Evolutionary conservation across 1,140 invertebrate species (phyloP).

Genomic region (Limonius californicus): DNA sequence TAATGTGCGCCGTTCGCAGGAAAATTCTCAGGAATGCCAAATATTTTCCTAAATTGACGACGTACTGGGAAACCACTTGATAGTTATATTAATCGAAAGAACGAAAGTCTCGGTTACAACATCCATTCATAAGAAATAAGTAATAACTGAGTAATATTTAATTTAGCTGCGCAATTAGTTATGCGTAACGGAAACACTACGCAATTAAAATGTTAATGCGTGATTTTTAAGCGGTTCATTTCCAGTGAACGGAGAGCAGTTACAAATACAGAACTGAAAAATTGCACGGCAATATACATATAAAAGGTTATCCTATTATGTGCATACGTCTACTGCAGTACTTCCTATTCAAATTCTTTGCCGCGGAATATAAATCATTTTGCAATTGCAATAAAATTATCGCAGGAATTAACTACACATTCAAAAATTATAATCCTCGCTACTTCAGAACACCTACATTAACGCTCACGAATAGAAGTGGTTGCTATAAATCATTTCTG

Average conservation of each 20-base stretch:
- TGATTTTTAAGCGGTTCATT: neutral
- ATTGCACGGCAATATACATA: too few species aligned
- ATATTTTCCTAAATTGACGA: neutral
- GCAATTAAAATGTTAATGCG: neutral
- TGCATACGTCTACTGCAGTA: neutral
- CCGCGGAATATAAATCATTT: neutral
- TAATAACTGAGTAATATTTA: too few species aligned
- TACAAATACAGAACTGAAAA: too few species aligned
- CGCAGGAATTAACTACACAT: neutral
- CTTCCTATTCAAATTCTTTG: neutral
- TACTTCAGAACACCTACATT: conserved; percentile 1
- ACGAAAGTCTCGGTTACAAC: neutral
- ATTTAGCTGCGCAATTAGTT: neutral
- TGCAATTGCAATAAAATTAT: conserved; percentile 1
- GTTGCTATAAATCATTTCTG: neutral
- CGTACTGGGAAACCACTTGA: too few species aligned
- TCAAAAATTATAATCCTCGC: neutral
- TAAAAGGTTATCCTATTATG: neutral
- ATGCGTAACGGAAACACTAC: neutral
- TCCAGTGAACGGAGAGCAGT: too few species aligned
- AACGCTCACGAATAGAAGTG: neutral
- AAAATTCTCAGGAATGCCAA: neutral
- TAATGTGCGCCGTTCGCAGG: neutral
- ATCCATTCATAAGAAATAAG: neutral
- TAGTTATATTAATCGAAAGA: too few species aligned